phyloP scores from a whole-genome alignment of 2,888 invertebrate genomes.

The Eristalis arbustorum region DNA sequence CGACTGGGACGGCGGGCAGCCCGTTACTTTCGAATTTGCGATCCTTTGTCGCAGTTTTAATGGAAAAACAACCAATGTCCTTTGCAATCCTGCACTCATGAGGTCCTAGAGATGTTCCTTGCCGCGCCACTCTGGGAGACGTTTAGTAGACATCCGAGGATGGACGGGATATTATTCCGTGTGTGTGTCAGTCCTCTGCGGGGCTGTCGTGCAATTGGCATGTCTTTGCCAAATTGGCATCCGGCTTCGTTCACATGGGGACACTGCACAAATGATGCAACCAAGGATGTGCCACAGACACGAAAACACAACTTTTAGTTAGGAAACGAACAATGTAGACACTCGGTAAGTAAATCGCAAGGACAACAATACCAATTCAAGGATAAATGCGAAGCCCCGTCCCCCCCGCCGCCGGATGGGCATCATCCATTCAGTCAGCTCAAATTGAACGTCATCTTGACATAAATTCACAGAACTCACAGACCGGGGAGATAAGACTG shows the following conservation, averaged over 20 bases:
- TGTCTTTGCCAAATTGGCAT: slow-evolving; percentile 69
- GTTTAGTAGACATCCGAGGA: slow-evolving; percentile 53
- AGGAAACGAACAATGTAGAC: slow-evolving; percentile 45
- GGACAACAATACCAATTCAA: slow-evolving; percentile 39
- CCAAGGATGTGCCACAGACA: slow-evolving; percentile 49
- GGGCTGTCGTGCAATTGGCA: slow-evolving; percentile 57
- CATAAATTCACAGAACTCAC: not conserved
- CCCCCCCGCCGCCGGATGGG: not conserved
- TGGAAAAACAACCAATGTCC: slow-evolving; percentile 38
- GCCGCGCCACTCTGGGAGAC: slow-evolving; percentile 27
- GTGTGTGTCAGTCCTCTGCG: slow-evolving; percentile 7
- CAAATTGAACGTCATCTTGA: not conserved
- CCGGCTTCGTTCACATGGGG: slow-evolving; percentile 30
- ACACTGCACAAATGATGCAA: slow-evolving; percentile 8
- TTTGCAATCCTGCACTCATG: slow-evolving; percentile 56
- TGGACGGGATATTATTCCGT: slow-evolving; percentile 45
- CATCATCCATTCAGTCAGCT: not conserved
- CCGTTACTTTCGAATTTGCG: slow-evolving; percentile 4
- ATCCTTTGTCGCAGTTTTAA: slow-evolving; percentile 46
- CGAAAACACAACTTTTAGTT: slow-evolving; percentile 41
- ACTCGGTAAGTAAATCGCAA: slow-evolving; percentile 54
- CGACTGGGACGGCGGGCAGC: not conserved
- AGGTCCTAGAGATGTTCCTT: slow-evolving; percentile 39
- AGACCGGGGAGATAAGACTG: not conserved
- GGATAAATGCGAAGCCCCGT: slow-evolving; percentile 19